Evolutionary conservation across 2,888 invertebrate species (phyloP), one percentile per base, ranked within the genome.

Genomic region (Polydrusus cervinus): DNA sequence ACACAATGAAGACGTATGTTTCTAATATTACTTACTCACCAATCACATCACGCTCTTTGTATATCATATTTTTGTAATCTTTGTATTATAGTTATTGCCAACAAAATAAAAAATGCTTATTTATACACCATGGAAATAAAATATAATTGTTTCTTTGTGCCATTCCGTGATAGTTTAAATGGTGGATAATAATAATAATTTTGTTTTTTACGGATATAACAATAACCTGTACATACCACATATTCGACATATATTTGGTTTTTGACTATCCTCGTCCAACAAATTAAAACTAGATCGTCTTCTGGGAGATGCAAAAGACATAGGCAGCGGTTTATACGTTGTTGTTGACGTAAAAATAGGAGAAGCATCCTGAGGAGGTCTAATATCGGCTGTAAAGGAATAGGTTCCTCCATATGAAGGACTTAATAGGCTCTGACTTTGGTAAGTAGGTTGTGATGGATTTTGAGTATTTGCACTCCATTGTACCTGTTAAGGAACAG

Each of bases 181-280:
- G n/a, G n/a, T n/a, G n/a, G n/a, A n/a, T n/a, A n/a, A 3, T 40
- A 40, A 11, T 40, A 40, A n/a, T 25, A 13, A 61, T 18, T 10
- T 18, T 16, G 18, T 20, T 40, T 13, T 43, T 16, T 34, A 6
- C 16, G 34, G 7, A 34, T 34, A 34, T 34, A 7, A 34, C 34
- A 34, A 34, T 34, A 7, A 34, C 3, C 34, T 25, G 0, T 25
- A 61, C 84, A 82, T 79, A 80, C 98, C 98, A 85, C 98, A 98
- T 78, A 98, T 95, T 34, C 97, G 90, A 84, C 98, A 98, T 47
- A 98, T 90, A 87, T 98, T 98, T 0, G 95, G 95, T 83, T 95
- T 93, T 80, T 91, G 91, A 78, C 93, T 92, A 80, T 94, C 94
- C 79, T 94, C 94, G n/a, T 93, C 94, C 43, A 84, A 71, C 5